Evolutionary conservation across 2,888 invertebrate species (phyloP), one percentile per base, ranked within the genome.

Genomic region (Ryuthela nishihirai): DNA sequence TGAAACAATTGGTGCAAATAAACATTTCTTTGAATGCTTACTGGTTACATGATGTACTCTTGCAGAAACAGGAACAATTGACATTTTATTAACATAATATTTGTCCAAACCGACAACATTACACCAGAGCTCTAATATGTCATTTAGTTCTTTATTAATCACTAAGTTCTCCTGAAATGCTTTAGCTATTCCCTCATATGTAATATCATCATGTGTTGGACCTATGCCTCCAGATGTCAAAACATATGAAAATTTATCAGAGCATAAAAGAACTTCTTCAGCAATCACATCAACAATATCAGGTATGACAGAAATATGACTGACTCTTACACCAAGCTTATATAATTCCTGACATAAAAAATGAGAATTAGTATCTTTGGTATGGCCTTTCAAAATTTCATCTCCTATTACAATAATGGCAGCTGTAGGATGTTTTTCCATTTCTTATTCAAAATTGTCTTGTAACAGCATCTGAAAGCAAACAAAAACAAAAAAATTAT

Each of bases 151-250:
- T 6, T 73, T 72, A 62, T 77, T 73, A 18, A 73, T 68, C 29
- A 67, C 65, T 2, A 75, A 60, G 10, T 68, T 66, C 42, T 76
- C 75, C 44, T 70, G 68, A 67, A 79, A 78, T 2, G 79, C 79
- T 60, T 71, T 70, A 2, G 78, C 78, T 4, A 78, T 76, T 73
- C 85, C 85, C 77, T 83, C 82, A 74, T 82, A 85, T 1, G 87
- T 87, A 67, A 84, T 76, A 72, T 87, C 87, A 74, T 87, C 87
- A 71, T 87, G 86, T 15, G 87, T 87, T 1, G 86, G 86, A 12
- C 87, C 87, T 60, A 87, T 82, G 26, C 87, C 87, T 18, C 87
- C 87, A 1, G 85, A 80, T 0, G 87, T 87, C 53, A 87, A 78
- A 7, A 87, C 86, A 73, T 82, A 81, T 39, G 81, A 79, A 70